Conservation (phyloP, 2,797 vertebrate species). For the Cirrhinus molitorella region DNA sequence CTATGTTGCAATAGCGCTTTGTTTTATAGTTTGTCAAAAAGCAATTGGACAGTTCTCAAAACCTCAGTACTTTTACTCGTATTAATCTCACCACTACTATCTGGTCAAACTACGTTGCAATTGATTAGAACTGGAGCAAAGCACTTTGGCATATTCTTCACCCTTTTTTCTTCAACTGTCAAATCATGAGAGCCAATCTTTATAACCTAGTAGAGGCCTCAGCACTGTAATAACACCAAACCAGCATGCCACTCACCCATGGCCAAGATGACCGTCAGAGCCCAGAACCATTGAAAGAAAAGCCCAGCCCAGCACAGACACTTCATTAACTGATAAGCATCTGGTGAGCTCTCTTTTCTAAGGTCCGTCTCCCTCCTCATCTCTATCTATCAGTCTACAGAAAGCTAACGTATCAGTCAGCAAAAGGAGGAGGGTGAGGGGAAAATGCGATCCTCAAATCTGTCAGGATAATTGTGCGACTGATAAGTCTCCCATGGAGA, state of each 20-base stretch:
- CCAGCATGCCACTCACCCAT: conserved; percentile 15
- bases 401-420: conserved; percentile 59
- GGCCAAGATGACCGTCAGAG: conserved; percentile 52
- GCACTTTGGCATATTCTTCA: not conserved
- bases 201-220: not conserved
- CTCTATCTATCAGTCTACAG: conserved; percentile 56
- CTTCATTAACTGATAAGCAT: conserved; percentile 71
- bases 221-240: conserved; percentile 33
- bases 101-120: not conserved
- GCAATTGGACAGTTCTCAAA: not conserved
- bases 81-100: not conserved
- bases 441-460: conserved; percentile 64
- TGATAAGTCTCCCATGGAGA: conserved; percentile 65
- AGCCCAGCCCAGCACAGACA: conserved; percentile 57
- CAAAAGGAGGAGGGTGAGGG: conserved; percentile 50
- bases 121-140: not conserved
- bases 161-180: not conserved
- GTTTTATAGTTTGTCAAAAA: not conserved
- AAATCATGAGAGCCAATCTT: not conserved
- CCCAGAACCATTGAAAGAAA: conserved; percentile 51
- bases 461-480: conserved; percentile 63
- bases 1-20: not conserved
- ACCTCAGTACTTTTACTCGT: not conserved
- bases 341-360: conserved; percentile 55
- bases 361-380: conserved; percentile 56